Base-by-base conservation (phyloP, 2,888 invertebrate genomes). In the Drosophila macrospina region DNA sequence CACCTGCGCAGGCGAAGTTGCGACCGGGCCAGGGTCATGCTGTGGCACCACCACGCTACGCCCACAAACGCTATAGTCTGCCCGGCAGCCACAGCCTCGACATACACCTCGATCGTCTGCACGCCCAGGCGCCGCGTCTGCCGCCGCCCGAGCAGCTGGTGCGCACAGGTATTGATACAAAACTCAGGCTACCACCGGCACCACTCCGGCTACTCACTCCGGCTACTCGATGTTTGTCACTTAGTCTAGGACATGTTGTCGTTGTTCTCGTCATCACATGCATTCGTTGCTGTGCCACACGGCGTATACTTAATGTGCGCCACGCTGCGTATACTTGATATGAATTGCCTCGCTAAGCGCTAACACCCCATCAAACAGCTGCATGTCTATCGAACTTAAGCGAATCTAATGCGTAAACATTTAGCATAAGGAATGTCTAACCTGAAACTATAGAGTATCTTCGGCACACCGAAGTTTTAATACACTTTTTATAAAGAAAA, bases 31-130 rank as follows among this genome's bases (percentile, higher is more conserved):
- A 30, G 5, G 26, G 26, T 44, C 41, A 20, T 5, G 5, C 10
- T 8, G 44, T 54, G 60, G 65, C 75, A 10, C 64, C 75, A 10
- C 64, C 85, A 0, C 64, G 84, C 0, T 68, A 24, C 56, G 54
- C 65, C 47, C 92, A 91, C 68, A 93, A 93, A 80, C 92, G 93
- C 54, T 91, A 91, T 70, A 93, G 92, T 78, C 89, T 92, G 72
- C 92, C 92, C 61, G 89, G 86, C 69, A 79, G 80, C 48, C 85
- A 90, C 51, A 79, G 84, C 62, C 89, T 92, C 57, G 91, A 92
- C 63, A 88, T 92, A 52, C 90, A 91, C 75, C 88, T 92, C 59
- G 92, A 92, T 84, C 91, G 87, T 36, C 81, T 92, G 70, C 92
- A 92, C 81, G 89, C 80, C 47, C 90, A 89, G 74, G 91, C 91